Evolutionary conservation across 2,113 vertebrate genomes (phyloP), one percentile per base, ranked within the genome.

Genomic region (Speoplatyrhinus poulsoni): DNA sequence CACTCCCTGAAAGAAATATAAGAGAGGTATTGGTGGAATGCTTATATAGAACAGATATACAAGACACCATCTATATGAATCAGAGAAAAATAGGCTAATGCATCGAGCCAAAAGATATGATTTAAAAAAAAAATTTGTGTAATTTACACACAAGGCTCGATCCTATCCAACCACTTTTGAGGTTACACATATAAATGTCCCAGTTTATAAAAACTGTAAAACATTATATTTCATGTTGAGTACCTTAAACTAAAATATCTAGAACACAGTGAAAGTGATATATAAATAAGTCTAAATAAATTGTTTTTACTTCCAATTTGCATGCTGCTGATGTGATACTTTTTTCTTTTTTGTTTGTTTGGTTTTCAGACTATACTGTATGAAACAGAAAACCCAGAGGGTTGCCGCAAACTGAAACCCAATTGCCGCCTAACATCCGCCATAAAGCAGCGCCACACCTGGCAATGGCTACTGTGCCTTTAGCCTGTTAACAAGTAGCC

Each of bases 401-500:
- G 50, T 48, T 47, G 58, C 67, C 62, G 56, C 13, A 0, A n/a
- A 3, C 6, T 2, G 11, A 55, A 32, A 65, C 19, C n/a, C 57
- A 46, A 19, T 54, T 59, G 50, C n/a, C 32, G 65, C 71, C 64
- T 77, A 85, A 65, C 73, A 71, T 75, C 77, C 65, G 68, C 57
- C 65, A 66, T 59, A 16, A 80, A 79, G 67, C 64, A 69, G 73
- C 49, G 65, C 77, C 72, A 82, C 85, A 85, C 85, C 82, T 89
- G 81, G 81, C 76, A 59, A 62, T 8, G 5, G 76, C 81, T 84
- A 75, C 82, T 85, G 84, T 70, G 75, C 78, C 72, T 72, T 82
- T 55, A 82, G 59, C 68, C 62, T 66, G 73, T 84, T 87, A 82
- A 80, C 79, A 58, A 77, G 9, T 77, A 70, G 26, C 72, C 63